Evolutionary conservation across 2,797 vertebrate species (phyloP).

Genomic region (Sternarchorhynchus goeldii): DNA sequence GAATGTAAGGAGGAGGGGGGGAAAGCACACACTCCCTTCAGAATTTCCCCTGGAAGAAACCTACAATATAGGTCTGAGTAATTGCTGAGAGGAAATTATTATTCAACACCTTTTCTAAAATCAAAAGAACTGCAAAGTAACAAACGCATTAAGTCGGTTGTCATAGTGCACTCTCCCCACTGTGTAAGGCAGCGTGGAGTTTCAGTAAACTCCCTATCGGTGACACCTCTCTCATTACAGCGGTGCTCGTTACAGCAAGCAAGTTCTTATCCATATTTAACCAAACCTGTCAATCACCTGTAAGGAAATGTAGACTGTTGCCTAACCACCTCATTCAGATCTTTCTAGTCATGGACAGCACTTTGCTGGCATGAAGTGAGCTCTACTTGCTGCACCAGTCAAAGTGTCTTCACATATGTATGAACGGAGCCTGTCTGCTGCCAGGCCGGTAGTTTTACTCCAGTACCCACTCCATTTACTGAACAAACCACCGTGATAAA

Average conservation of each 20-base stretch:
- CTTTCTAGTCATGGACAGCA: background rate
- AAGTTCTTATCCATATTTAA: slow-evolving; percentile 6
- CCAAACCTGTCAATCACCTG: background rate
- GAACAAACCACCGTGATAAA: background rate
- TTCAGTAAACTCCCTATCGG: background rate
- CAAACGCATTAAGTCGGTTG: background rate
- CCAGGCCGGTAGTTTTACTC: background rate
- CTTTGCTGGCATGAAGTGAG: background rate
- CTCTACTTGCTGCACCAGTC: background rate
- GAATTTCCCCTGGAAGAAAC: background rate
- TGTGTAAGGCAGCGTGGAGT: background rate
- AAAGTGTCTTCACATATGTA: slow-evolving; percentile 7
- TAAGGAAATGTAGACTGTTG: background rate
- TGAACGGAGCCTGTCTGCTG: background rate
- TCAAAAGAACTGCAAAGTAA: background rate
- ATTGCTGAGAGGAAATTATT: background rate
- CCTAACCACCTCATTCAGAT: slow-evolving; percentile 16
- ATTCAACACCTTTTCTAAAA: background rate
- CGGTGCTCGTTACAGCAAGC: background rate
- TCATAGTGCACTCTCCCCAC: background rate
- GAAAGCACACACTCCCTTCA: background rate
- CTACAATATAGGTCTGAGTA: background rate
- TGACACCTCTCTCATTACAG: background rate
- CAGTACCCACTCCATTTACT: background rate
- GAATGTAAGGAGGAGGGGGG: background rate